A percentile compares a stretch with the other conserved stretches of the same genome.
These are phyloP conservation scores for Drosophila subpulchrella DNA, from an alignment of 1,140 invertebrate genomes.

Conservation along the genomic window DNA sequence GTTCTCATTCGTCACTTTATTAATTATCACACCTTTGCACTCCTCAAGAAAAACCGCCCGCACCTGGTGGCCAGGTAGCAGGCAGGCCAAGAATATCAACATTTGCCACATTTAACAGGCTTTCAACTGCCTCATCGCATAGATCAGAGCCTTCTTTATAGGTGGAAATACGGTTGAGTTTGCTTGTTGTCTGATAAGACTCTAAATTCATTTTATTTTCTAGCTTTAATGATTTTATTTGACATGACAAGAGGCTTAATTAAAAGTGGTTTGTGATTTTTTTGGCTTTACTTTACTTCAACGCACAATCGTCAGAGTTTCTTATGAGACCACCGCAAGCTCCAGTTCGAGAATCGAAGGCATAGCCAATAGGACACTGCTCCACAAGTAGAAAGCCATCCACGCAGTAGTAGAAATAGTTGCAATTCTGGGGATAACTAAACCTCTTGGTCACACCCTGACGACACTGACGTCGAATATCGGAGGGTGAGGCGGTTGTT, in stretches of 20 bases:
- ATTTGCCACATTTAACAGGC: slow-evolving; percentile 56
- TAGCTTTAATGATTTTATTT: slow-evolving; percentile 39
- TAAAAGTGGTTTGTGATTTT: slow-evolving; percentile 36
- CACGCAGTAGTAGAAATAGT: slow-evolving; percentile 73
- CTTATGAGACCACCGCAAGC: slow-evolving; percentile 39
- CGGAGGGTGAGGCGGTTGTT: slow-evolving; percentile 16
- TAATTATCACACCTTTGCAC: slow-evolving; percentile 68
- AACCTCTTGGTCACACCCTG: slow-evolving; percentile 58
- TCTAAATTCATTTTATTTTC: slow-evolving; percentile 66
- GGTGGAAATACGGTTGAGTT: slow-evolving; percentile 6
- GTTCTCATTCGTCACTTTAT: slow-evolving; percentile 45
- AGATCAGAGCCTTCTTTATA: slow-evolving; percentile 59
- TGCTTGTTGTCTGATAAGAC: slow-evolving; percentile 45
- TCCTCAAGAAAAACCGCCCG: slow-evolving; percentile 58
- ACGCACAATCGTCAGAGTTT: slow-evolving; percentile 14
- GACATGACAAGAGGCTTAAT: slow-evolving; percentile 53
- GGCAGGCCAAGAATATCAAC: slow-evolving; percentile 44
- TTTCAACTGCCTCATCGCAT: slow-evolving; percentile 42
- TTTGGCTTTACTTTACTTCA: slow-evolving; percentile 1
- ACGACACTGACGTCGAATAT: slow-evolving; percentile 45
- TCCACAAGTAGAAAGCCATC: slow-evolving; percentile 69
- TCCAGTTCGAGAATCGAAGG: slow-evolving; percentile 34
- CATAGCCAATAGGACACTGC: slow-evolving; percentile 68
- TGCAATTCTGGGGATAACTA: slow-evolving; percentile 72
- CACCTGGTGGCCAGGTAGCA: slow-evolving; percentile 20